phyloP scores from a whole-genome alignment of 2,888 invertebrate species.

The Eubasilissa splendida region DNA sequence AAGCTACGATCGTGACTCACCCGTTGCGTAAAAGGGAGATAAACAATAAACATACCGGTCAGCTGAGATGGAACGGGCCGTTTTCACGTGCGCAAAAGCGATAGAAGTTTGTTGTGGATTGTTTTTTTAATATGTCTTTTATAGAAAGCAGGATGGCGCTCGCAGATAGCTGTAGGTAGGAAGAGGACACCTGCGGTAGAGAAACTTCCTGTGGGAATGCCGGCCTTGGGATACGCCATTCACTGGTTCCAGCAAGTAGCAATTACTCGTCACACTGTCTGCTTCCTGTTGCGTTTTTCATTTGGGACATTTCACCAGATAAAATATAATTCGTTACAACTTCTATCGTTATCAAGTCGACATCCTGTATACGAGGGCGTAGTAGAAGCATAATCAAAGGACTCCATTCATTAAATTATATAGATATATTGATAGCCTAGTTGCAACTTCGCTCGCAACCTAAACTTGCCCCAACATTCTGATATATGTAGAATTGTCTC shows the following conservation, averaged over 20 bases:
- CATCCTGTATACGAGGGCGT: too few relatives aligned
- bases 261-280: constrained; percentile 4
- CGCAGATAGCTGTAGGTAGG: not conserved
- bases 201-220: constrained; percentile 28
- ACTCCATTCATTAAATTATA: too few relatives aligned
- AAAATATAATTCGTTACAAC: too few relatives aligned
- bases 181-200: constrained; percentile 1
- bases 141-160: not conserved
- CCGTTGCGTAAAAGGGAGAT: constrained; percentile 44
- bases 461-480: too few relatives aligned
- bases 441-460: too few relatives aligned
- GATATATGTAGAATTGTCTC: too few relatives aligned
- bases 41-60: constrained; percentile 40
- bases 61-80: constrained; percentile 23
- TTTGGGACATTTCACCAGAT: too few relatives aligned
- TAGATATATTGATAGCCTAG: too few relatives aligned
- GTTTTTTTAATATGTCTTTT: constrained; percentile 17
- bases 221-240: constrained; percentile 22
- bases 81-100: constrained; percentile 47
- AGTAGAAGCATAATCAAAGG: too few relatives aligned
- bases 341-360: not conserved
- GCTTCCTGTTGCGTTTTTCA: constrained; percentile 41
- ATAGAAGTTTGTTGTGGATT: constrained; percentile 29
- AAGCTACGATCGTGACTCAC: constrained; percentile 33
- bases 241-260: not conserved